Base-by-base conservation (phyloP, 2,113 vertebrate genomes). In the Heloderma charlesbogerti region DNA sequence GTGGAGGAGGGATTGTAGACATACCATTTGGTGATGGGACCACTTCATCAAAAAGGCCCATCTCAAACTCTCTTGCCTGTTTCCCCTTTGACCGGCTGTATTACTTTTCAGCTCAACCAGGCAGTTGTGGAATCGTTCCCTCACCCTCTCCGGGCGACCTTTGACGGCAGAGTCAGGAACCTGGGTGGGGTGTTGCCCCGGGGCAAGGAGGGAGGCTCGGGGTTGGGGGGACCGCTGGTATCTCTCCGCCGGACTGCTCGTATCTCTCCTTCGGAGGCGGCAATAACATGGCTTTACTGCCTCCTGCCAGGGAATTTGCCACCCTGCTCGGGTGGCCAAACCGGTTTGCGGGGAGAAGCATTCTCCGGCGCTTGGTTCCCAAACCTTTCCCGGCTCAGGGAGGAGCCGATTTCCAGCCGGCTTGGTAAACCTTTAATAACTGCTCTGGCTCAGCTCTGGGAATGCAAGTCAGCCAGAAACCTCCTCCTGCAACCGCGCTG, bases 361-460 rank as follows among this genome's bases (percentile, higher is more conserved):
- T 22, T n/a, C 67, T n/a, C 69, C 20, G 2, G 1, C 22, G 9
- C 34, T 31, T 13, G 4, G 2, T 45, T 57, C 57, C 74, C 72
- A 45, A 48, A 79, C 60, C 22, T 75, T 29, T 34, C 84, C 34
- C 16, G 29, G 40, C 57, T 18, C 37, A 22, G 40, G 87, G 87
- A 34, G 74, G 87, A 67, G 86, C 15, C 7, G 27, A 3, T 67
- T 79, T 54, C 51, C 88, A 90, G 71, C 18, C 48, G 48, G 48
- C 80, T 43, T n/a, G 15, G 72, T 31, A 51, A 69, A 63, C 27
- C 57, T 54, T 90, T 90, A 90, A 90, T 90, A 45, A 67, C 2
- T 37, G n/a, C 89, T 69, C 45, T 54, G 37, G 51, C 79, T 57
- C 6, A 25, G 1, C n/a, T 43, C 74, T 66, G 43, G 82, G 82